phyloP scores from a whole-genome alignment of 30 jellyfish, hydroid and myxozoan genomes.

The Turritopsis rubra region DNA sequence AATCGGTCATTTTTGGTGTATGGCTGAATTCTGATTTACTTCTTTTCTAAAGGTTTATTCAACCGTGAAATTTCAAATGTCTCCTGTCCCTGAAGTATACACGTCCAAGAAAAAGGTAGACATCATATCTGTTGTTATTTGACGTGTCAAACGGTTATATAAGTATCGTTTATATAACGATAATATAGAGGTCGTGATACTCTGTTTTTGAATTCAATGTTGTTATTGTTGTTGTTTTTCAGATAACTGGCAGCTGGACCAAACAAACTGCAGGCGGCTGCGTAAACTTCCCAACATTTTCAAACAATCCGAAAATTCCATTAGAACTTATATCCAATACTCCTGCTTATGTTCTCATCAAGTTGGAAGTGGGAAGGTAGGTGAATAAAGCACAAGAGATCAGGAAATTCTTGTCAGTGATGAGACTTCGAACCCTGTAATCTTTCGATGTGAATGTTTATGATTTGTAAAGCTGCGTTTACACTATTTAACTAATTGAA shows the following conservation, averaged over 20 bases:
- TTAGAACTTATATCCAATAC: conserved; percentile 70
- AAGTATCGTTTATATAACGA: too few species aligned
- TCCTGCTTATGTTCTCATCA: conserved; percentile 69
- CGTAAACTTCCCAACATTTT: conserved; percentile 62
- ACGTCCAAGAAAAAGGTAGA: conserved; percentile 71
- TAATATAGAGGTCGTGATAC: too few species aligned
- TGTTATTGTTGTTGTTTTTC: too few species aligned
- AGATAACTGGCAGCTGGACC: conserved; percentile 92
- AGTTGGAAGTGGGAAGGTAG: conserved; percentile 83
- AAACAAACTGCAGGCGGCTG: conserved; percentile 90
- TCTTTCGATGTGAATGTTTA: too few species aligned
- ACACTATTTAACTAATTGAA: too few species aligned
- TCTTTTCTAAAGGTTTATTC: conserved; percentile 46
- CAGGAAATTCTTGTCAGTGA: too few species aligned
- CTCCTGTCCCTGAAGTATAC: conserved; percentile 76
- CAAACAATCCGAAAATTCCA: conserved; percentile 62
- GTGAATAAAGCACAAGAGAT: too few species aligned
- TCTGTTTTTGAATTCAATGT: too few species aligned
- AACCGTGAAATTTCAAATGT: conserved; percentile 62
- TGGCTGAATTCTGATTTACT: background rate
- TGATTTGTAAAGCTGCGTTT: too few species aligned
- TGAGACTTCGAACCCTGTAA: too few species aligned
- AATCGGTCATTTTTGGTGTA: background rate
- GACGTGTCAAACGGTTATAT: too few species aligned
- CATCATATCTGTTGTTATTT: conserved; percentile 2